These are phyloP conservation scores for Gymnoscopelus microlampas DNA, from an alignment of 2,797 vertebrate species.

Conservation along the genomic window DNA sequence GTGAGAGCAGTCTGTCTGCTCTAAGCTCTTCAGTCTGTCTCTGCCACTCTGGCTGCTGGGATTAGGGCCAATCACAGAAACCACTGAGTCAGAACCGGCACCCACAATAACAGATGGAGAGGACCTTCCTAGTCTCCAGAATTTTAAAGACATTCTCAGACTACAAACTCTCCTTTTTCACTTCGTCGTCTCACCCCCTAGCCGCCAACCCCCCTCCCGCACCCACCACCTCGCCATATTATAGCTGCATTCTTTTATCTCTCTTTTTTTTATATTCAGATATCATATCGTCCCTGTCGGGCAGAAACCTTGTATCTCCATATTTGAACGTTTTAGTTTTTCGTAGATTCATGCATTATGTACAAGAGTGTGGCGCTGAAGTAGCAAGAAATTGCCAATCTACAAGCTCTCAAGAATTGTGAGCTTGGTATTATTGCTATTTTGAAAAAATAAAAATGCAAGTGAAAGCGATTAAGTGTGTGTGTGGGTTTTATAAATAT, in stretches of 20 bases:
- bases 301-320: too few relatives aligned
- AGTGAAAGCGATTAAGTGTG: too few relatives aligned
- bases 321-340: too few relatives aligned
- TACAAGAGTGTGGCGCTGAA: too few relatives aligned
- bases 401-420: too few relatives aligned
- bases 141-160: slow-evolving; percentile 77
- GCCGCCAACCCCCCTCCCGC: slow-evolving; percentile 4
- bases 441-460: too few relatives aligned
- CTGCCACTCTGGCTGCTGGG: slow-evolving; percentile 60
- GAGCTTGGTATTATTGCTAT: too few relatives aligned
- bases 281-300: too few relatives aligned
- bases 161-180: slow-evolving; percentile 61
- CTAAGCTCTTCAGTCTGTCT: slow-evolving; percentile 83
- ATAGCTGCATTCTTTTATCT: slow-evolving; percentile 62
- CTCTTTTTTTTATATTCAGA: slow-evolving; percentile 57
- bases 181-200: slow-evolving; percentile 26
- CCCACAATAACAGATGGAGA: slow-evolving; percentile 78
- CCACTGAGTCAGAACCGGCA: slow-evolving; percentile 76
- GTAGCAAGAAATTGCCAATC: too few relatives aligned
- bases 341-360: too few relatives aligned
- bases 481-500: too few relatives aligned
- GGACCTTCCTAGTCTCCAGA: slow-evolving; percentile 66
- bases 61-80: slow-evolving; percentile 82
- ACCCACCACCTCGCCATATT: slow-evolving; percentile 36
- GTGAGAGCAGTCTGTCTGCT: slow-evolving; percentile 75